phyloP scores from a whole-genome alignment of 2,113 vertebrate species.

The Fulmarus glacialis region DNA sequence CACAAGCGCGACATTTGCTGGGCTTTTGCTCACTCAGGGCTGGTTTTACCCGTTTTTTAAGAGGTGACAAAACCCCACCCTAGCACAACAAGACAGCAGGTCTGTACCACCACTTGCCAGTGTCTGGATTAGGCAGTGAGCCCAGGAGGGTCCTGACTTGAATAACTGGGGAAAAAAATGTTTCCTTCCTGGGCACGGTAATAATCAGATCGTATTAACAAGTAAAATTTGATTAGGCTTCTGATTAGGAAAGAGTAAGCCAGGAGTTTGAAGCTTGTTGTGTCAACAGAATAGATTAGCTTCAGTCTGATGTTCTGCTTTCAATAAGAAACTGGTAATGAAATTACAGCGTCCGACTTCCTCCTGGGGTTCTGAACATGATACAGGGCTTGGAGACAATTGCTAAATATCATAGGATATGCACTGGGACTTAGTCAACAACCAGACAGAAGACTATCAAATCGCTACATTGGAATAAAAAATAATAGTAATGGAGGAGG shows the following conservation, averaged over 20 bases:
- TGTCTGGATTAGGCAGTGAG: neutral
- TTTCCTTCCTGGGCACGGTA: conserved; percentile 34
- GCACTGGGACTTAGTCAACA: neutral
- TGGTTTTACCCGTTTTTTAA: neutral
- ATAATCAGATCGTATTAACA: conserved; percentile 39
- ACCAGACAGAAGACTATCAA: neutral
- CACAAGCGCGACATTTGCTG: accelerated
- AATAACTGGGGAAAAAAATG: neutral
- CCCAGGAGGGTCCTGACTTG: neutral
- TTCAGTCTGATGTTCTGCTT: conserved; percentile 1
- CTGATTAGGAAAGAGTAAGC: conserved; percentile 20
- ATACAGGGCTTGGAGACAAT: neutral
- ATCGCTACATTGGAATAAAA: neutral
- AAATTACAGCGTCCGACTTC: neutral
- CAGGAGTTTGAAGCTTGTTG: conserved; percentile 32
- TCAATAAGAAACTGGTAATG: neutral
- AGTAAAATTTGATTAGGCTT: conserved; percentile 48
- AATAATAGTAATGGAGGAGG: neutral
- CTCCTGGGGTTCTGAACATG: neutral
- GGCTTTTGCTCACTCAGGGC: neutral
- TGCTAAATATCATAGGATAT: neutral
- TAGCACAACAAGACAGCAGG: neutral
- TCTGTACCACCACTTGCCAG: neutral
- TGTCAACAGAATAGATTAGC: conserved; percentile 43
- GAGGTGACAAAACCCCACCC: neutral